A percentile compares a stretch with the other conserved stretches of the same genome.
Conservation (phyloP, 2,113 vertebrate species). For the Tamias sibiricus region DNA sequence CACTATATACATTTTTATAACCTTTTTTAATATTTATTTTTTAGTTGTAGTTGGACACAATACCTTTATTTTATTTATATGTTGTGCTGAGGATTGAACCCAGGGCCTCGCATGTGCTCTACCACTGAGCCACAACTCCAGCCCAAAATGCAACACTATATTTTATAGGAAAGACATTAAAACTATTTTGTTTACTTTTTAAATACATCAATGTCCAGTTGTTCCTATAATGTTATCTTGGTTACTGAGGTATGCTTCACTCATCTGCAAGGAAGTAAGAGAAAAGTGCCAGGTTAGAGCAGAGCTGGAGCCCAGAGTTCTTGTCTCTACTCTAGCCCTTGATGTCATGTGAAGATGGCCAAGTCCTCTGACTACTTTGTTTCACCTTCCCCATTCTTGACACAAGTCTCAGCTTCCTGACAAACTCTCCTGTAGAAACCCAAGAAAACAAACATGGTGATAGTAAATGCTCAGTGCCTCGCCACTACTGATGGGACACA, state of each 20-base stretch:
- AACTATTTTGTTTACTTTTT: neutral
- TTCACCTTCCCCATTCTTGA: neutral
- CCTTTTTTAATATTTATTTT: too few species aligned
- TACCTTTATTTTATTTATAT: too few species aligned
- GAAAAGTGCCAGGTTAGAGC: neutral
- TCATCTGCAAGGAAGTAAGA: neutral
- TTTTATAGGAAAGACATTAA: neutral
- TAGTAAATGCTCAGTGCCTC: neutral
- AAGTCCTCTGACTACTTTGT: neutral
- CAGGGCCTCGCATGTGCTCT: too few species aligned
- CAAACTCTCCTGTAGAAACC: neutral
- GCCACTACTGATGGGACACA: neutral
- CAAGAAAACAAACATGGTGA: neutral
- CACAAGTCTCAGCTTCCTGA: neutral
- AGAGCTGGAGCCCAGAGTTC: neutral
- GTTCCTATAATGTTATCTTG: neutral
- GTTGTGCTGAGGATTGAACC: too few species aligned
- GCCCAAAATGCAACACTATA: neutral
- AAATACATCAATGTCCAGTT: neutral
- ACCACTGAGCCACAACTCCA: too few species aligned
- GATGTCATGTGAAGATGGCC: neutral
- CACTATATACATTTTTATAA: too few species aligned
- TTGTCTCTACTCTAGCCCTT: neutral
- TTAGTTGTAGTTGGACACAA: too few species aligned
- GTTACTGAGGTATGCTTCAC: neutral